Evolutionary conservation across 2,113 vertebrate species (phyloP).

Genomic region (Epinephelus lanceolatus): DNA sequence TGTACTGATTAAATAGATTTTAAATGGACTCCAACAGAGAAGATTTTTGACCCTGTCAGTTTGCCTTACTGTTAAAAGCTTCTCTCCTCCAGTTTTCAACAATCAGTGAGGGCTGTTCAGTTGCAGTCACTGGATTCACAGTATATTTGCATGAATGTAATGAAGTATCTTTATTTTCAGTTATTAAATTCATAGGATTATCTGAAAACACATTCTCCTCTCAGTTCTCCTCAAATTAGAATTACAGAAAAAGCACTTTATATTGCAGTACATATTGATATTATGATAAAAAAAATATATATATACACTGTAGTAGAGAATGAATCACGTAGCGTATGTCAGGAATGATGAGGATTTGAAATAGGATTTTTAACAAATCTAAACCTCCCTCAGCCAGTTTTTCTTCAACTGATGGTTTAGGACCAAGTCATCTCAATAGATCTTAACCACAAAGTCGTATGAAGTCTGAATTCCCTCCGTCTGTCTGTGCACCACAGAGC

Average conservation of each 20-base stretch:
- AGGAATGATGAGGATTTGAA: not conserved
- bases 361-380: not conserved
- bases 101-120: not conserved
- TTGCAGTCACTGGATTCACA: not conserved
- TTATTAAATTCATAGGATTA: not conserved
- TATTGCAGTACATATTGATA: no score
- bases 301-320: no score
- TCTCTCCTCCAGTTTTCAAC: no score
- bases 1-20: no score
- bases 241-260: not conserved
- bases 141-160: not conserved
- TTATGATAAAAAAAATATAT: no score
- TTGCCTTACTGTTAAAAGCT: no score
- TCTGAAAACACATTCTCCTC: not conserved
- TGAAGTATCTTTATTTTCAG: not conserved
- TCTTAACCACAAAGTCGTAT: not conserved
- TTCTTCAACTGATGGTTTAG: not conserved
- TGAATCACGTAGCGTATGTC: not conserved
- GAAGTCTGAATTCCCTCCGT: not conserved
- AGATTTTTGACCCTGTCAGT: no score
- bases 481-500: slow-evolving; percentile 39
- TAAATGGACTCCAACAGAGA: no score
- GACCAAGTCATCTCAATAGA: no score
- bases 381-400: not conserved
- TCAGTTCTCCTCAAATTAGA: not conserved